Evolutionary conservation across 2,113 vertebrate species (phyloP).

Genomic region (Trematocara zebra): DNA sequence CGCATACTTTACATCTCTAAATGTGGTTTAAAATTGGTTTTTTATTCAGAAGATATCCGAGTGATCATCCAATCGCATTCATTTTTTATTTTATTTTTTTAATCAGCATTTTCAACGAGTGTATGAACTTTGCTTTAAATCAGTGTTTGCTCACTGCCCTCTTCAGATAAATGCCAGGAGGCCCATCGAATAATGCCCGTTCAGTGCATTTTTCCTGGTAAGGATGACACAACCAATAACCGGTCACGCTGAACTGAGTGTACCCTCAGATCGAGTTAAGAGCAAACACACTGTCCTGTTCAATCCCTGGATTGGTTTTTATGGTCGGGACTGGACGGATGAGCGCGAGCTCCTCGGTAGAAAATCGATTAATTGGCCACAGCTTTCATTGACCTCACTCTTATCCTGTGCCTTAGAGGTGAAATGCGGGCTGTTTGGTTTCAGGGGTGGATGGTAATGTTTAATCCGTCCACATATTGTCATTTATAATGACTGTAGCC

Average conservation of each 20-base stretch:
- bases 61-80: background rate
- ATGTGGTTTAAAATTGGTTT: background rate
- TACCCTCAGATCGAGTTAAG: background rate
- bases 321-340: background rate
- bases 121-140: background rate
- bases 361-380: background rate
- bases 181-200: background rate
- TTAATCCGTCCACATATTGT: slow-evolving; percentile 1
- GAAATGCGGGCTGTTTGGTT: background rate
- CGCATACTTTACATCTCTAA: background rate
- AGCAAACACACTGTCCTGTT: background rate
- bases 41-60: background rate
- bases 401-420: background rate
- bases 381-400: background rate
- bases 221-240: background rate
- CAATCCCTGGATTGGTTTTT: background rate
- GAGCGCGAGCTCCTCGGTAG: background rate
- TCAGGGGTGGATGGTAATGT: background rate
- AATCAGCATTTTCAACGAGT: background rate
- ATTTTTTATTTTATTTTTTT: background rate
- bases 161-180: background rate
- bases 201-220: background rate
- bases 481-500: slow-evolving; percentile 29
- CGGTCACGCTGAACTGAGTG: background rate
- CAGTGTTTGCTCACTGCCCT: background rate